Percentiles rank a stretch among this genome's conserved stretches.
phyloP scores from a whole-genome alignment of 2,113 vertebrate genomes.

The Lophotis ruficrista region DNA sequence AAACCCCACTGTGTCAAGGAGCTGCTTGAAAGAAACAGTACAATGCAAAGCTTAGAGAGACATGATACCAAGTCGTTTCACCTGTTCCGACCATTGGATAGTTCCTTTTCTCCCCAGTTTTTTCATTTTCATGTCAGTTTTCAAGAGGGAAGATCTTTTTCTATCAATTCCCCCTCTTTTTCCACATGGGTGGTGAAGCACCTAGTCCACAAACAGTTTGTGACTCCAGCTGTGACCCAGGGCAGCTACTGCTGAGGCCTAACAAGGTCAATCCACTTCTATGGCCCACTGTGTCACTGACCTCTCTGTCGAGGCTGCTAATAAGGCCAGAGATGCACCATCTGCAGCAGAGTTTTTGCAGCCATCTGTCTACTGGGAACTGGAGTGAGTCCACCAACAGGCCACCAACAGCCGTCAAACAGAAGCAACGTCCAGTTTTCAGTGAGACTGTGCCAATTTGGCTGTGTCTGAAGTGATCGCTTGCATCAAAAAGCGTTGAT shows the following conservation, averaged over 20 bases:
- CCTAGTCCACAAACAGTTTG: not conserved
- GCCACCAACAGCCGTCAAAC: conserved; percentile 49
- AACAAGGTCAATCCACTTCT: conserved; percentile 16
- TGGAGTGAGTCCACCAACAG: conserved; percentile 51
- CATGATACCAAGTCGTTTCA: not conserved
- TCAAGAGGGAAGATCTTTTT: not conserved
- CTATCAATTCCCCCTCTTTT: not conserved
- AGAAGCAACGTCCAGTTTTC: not conserved
- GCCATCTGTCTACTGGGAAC: conserved; percentile 57
- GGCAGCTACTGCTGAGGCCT: not conserved
- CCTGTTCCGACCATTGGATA: not conserved
- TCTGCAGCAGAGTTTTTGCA: conserved; percentile 41
- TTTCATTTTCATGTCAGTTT: not conserved
- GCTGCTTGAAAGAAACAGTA: not conserved
- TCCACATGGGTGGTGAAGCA: not conserved
- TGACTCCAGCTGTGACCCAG: not conserved
- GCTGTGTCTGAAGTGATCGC: not conserved
- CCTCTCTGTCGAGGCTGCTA: conserved; percentile 21
- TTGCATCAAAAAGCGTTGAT: not conserved
- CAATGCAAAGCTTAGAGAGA: not conserved
- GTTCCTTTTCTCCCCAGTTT: not conserved
- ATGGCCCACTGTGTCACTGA: conserved; percentile 27
- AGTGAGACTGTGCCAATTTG: not conserved
- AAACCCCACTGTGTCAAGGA: not conserved
- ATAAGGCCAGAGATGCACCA: conserved; percentile 41